Conservation (phyloP, 2,888 invertebrate species). For the Drosophila kanekoi region DNA sequence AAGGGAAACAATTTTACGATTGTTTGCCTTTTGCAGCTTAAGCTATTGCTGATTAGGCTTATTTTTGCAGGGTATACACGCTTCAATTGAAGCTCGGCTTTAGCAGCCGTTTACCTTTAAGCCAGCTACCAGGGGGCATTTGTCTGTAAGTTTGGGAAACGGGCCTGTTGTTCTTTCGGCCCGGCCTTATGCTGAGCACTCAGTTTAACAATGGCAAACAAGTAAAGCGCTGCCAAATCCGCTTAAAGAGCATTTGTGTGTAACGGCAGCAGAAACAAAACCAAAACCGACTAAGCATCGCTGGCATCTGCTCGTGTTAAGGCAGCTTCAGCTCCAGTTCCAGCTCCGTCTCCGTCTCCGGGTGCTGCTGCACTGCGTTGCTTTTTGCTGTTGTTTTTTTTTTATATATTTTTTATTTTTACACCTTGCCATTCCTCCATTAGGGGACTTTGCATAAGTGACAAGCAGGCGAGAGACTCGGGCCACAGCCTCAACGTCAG, state of each 20-base stretch:
- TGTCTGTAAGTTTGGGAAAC: constrained; percentile 16
- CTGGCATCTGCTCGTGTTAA: constrained; percentile 35
- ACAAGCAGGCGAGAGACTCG: constrained; percentile 51
- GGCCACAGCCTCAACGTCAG: constrained; percentile 15
- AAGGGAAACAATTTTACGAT: constrained; percentile 1
- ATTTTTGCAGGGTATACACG: constrained; percentile 38
- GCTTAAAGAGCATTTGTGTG: constrained; percentile 80
- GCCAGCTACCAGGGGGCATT: constrained; percentile 15
- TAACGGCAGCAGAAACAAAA: constrained; percentile 45
- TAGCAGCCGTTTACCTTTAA: constrained; percentile 18
- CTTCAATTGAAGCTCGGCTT: neutral
- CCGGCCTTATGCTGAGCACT: constrained; percentile 71
- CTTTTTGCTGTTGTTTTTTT: constrained; percentile 32
- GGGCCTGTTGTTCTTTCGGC: constrained; percentile 9
- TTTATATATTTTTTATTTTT: constrained; percentile 48
- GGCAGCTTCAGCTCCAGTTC: neutral
- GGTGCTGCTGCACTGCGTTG: constrained; percentile 18
- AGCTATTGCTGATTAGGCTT: constrained; percentile 5
- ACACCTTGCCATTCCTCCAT: constrained; percentile 72
- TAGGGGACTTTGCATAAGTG: constrained; percentile 79
- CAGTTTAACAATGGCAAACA: constrained; percentile 80
- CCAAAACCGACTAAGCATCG: constrained; percentile 47
- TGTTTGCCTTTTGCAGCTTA: constrained; percentile 18
- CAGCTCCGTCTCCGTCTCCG: neutral
- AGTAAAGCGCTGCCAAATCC: constrained; percentile 75